These are phyloP conservation scores for Aleiodes testaceus DNA, from an alignment of 2,888 invertebrate genomes.

Conservation along the genomic window DNA sequence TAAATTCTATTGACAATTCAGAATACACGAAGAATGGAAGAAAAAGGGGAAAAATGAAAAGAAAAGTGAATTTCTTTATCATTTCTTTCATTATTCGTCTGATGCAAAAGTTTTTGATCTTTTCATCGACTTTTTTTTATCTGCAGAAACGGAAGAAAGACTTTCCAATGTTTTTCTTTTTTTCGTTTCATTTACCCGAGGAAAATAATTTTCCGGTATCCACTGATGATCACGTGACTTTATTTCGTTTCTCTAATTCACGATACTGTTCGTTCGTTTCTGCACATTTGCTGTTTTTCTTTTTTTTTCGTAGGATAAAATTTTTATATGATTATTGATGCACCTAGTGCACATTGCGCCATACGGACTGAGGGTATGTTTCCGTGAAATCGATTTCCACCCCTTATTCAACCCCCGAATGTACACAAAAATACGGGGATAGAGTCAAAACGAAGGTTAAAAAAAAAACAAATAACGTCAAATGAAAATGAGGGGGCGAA, in stretches of 20 bases:
- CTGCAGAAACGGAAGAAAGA: no score
- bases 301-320: slow-evolving; percentile 4
- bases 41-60: no score
- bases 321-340: slow-evolving; percentile 15
- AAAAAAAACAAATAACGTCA: neutral
- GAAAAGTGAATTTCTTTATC: no score
- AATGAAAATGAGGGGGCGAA: neutral
- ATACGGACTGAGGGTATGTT: slow-evolving; percentile 31
- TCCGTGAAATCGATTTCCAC: slow-evolving; percentile 29
- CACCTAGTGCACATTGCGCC: slow-evolving; percentile 25
- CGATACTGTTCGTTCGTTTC: neutral
- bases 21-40: no score
- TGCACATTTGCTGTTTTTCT: neutral
- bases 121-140: no score
- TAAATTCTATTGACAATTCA: no score
- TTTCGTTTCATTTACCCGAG: neutral
- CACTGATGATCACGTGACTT: no score
- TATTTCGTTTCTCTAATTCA: neutral
- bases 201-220: neutral
- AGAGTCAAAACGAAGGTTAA: neutral
- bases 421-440: slow-evolving; percentile 19
- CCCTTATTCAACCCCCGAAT: slow-evolving; percentile 17
- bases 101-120: no score
- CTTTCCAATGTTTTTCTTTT: neutral
- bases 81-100: no score